These are phyloP conservation scores for Macrosiphum euphorbiae DNA, from an alignment of 2,888 invertebrate species.

Conservation along the genomic window DNA sequence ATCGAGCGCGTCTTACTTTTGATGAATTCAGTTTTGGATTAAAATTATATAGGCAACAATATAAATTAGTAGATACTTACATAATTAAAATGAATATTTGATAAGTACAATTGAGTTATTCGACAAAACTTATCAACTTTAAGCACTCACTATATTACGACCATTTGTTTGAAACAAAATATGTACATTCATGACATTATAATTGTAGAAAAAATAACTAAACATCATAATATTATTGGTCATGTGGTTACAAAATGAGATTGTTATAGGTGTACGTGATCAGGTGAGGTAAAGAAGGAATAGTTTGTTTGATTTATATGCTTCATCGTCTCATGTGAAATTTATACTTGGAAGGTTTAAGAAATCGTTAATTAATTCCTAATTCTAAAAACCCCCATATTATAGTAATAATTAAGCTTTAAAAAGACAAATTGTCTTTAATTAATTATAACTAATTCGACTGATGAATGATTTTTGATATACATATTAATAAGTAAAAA, in stretches of 20 bases:
- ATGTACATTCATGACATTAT: neutral
- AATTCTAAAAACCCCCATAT: neutral
- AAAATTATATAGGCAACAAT: neutral
- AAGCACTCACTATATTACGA: neutral
- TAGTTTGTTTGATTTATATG: neutral
- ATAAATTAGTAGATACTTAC: neutral
- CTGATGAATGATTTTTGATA: no score
- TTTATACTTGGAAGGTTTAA: neutral
- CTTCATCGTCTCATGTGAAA: neutral
- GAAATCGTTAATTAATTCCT: neutral
- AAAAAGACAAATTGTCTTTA: no score
- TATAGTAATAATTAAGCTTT: neutral
- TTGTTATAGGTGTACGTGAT: neutral
- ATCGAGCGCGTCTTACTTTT: neutral
- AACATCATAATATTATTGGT: neutral
- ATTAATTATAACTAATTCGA: no score
- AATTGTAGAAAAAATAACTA: neutral
- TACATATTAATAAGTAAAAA: no score
- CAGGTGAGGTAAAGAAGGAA: neutral
- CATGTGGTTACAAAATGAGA: neutral
- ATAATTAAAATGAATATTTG: neutral
- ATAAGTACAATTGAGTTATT: neutral
- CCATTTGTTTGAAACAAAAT: neutral
- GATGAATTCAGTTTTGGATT: neutral
- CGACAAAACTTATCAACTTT: neutral